A percentile compares a stretch with the other conserved stretches of the same genome.
Conservation (phyloP, 2,113 vertebrate species). For the human region DNA sequence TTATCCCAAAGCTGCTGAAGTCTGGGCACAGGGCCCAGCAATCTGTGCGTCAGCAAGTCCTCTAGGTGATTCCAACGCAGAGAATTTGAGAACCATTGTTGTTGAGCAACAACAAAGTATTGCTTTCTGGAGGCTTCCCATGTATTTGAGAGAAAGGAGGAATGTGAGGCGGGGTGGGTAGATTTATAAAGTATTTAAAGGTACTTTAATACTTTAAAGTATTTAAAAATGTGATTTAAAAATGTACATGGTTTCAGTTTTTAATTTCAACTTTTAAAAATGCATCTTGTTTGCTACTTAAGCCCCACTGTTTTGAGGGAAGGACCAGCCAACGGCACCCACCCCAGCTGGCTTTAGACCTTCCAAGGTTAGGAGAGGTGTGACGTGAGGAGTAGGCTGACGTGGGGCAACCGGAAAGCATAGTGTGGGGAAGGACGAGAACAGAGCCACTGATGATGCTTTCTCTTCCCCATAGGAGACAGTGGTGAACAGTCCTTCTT, state of each 20-base stretch:
- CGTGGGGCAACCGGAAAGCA: not conserved
- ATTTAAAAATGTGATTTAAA: no score
- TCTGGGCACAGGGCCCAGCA: not conserved
- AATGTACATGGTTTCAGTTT: not conserved
- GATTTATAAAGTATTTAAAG: not conserved
- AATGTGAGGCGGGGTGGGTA: not conserved
- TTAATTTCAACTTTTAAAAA: slow-evolving; percentile 1
- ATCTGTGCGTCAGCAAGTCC: not conserved
- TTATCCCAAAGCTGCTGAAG: not conserved
- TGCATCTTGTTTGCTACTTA: not conserved
- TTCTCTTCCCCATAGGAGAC: not conserved
- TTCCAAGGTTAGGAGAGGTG: not conserved
- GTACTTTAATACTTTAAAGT: no score
- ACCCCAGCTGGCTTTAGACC: not conserved
- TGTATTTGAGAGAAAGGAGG: not conserved
- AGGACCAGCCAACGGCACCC: not conserved
- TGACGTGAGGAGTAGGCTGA: not conserved
- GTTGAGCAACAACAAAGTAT: not conserved
- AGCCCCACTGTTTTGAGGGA: not conserved
- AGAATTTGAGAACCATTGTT: not conserved
- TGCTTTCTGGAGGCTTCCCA: not conserved
- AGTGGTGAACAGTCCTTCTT: not conserved
- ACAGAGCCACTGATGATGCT: not conserved
- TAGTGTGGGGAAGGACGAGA: not conserved
- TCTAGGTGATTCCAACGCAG: not conserved